Base-by-base conservation (phyloP, 2,113 vertebrate genomes). In the Elachura formosa region DNA sequence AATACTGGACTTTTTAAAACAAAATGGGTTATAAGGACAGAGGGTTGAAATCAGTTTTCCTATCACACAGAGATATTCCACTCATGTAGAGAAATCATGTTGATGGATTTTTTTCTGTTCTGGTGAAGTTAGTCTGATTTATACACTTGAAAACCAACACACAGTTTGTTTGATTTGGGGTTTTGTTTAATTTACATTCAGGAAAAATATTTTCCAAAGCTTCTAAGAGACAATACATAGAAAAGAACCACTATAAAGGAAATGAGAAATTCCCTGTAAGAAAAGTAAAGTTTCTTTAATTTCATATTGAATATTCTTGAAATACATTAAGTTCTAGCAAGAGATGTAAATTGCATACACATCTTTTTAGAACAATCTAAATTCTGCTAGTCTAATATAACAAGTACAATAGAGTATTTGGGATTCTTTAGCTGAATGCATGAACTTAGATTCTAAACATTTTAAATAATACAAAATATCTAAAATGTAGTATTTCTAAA, bases 81-180 rank as follows among this genome's bases (percentile, higher is more conserved):
- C 5, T 21, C 23, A 24, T 7, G 5, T 12, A 45, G 46, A 8
- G 3, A 78, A 55, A 5, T 40, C 11, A 28, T 4, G 9, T 14
- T 55, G 18, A 49, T 10, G 5, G 5, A 5, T 14, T 26, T 59
- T 63, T 46, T 56, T 41, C n/a, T 9, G 0, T 36, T 69, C 72
- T 78, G 31, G 8, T 61, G 11, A 73, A 40, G 10, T 40, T 31
- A 40, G 18, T 23, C 21, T 93, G 36, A 75, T 62, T 87, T 62
- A 16, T 40, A 29, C 11, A 26, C 13, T 18, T 72, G 56, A 92
- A 43, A 58, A 54, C 5, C 11, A 58, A 34, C 2, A 10, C 16
- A 49, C 1, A 23, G 3, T 18, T 86, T 54, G 4, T 41, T 68
- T 56, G 12, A 5, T 33, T 28, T 28, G 5, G 2, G 1, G 0